These are phyloP conservation scores for Falco rusticolus DNA, from an alignment of 2,797 vertebrate genomes.

Conservation along the genomic window DNA sequence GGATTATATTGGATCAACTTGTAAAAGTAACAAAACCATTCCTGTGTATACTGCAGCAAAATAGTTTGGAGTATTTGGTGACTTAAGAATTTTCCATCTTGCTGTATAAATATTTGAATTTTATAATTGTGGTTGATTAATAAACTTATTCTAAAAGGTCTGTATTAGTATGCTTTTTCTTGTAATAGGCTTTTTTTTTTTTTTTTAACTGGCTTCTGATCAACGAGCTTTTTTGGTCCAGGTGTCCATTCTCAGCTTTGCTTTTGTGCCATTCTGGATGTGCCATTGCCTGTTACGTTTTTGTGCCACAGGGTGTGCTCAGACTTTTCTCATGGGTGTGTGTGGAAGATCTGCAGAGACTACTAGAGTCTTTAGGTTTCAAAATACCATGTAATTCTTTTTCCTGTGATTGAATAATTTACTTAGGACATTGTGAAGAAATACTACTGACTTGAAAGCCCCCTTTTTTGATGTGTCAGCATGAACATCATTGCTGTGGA, in stretches of 20 bases:
- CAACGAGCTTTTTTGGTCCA: neutral
- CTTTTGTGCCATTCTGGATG: neutral
- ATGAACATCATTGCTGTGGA: neutral
- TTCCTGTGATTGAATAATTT: neutral
- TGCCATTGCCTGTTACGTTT: fast-evolving
- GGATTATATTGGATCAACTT: slow-evolving; percentile 3
- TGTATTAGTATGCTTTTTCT: neutral
- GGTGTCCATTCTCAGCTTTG: neutral
- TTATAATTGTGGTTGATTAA: slow-evolving; percentile 74
- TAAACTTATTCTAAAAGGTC: slow-evolving; percentile 67
- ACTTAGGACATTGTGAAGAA: neutral
- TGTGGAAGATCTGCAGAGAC: neutral
- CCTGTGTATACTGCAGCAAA: slow-evolving; percentile 74
- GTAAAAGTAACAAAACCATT: slow-evolving; percentile 62
- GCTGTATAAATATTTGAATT: slow-evolving; percentile 69
- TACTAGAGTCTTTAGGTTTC: neutral
- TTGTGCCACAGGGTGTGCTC: neutral
- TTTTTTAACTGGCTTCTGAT: neutral
- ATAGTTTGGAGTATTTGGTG: slow-evolving; percentile 34
- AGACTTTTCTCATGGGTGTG: neutral
- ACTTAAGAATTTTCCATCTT: slow-evolving; percentile 51
- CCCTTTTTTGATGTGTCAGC: neutral
- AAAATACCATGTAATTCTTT: neutral
- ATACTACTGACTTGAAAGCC: neutral
- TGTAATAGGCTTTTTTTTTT: neutral